Conservation (phyloP, 2,888 invertebrate species). For the Polyommatus icarus region DNA sequence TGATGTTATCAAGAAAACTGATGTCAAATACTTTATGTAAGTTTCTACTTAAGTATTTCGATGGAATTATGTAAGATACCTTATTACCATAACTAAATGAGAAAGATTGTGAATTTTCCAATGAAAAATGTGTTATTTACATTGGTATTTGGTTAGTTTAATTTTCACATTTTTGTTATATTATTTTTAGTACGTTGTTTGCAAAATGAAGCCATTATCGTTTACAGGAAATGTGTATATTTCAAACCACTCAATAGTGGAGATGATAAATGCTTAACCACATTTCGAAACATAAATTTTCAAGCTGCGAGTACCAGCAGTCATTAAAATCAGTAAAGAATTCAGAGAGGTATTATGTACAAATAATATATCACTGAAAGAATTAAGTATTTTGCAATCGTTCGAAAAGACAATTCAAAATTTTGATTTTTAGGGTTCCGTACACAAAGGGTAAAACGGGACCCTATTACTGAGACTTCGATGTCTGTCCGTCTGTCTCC, state of each 20-base stretch:
- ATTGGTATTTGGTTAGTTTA: not conserved
- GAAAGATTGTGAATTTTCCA: not conserved
- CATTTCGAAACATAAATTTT: too few relatives aligned
- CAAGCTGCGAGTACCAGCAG: too few relatives aligned
- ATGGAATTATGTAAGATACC: not conserved
- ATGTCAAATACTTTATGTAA: not conserved
- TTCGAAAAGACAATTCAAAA: not conserved
- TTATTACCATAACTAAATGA: not conserved
- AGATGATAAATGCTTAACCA: not conserved
- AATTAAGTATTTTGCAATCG: too few relatives aligned
- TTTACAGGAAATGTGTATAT: not conserved
- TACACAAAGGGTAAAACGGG: too few relatives aligned
- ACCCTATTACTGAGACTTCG: too few relatives aligned
- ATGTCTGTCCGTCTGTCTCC: too few relatives aligned
- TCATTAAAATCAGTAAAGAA: too few relatives aligned
- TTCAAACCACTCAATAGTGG: not conserved
- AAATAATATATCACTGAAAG: too few relatives aligned
- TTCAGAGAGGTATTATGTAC: too few relatives aligned
- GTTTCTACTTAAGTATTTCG: not conserved
- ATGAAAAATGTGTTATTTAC: not conserved
- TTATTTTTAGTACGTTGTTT: not conserved
- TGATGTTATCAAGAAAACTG: not conserved
- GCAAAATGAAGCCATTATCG: not conserved
- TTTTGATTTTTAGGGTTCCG: too few relatives aligned
- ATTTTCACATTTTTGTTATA: not conserved